Conservation (phyloP, 2,888 invertebrate genomes). For the Drosophila mettleri region DNA sequence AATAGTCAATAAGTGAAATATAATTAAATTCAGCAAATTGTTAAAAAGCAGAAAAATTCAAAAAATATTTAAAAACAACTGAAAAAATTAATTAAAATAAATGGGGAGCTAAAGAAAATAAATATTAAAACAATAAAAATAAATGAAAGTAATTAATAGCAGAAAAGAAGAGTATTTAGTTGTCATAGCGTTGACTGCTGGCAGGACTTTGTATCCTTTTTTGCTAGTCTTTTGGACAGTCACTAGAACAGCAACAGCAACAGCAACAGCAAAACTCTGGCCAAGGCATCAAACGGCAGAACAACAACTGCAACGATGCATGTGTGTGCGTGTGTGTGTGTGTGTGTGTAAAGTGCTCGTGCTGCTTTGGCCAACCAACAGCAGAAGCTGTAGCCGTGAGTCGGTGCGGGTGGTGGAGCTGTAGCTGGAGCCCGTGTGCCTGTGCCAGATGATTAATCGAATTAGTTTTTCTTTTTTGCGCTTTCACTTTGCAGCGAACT, state of each 20-base stretch:
- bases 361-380: constrained; percentile 56
- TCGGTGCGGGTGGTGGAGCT: constrained; percentile 5
- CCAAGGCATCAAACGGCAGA: constrained; percentile 45
- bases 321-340: constrained; percentile 32
- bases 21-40: too few species aligned
- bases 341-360: constrained; percentile 31
- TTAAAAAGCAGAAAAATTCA: too few species aligned
- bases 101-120: too few species aligned
- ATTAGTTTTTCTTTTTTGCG: constrained; percentile 71
- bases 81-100: too few species aligned
- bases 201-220: not conserved
- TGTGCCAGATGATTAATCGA: constrained; percentile 75
- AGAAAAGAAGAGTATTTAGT: constrained; percentile 22
- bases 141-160: not conserved
- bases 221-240: constrained; percentile 39
- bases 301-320: constrained; percentile 52
- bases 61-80: too few species aligned
- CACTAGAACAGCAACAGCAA: constrained; percentile 39
- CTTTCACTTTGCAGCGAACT: constrained; percentile 60
- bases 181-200: not conserved
- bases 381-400: constrained; percentile 22
- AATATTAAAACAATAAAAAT: too few species aligned
- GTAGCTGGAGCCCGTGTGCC: constrained; percentile 21
- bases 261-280: constrained; percentile 9
- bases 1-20: too few species aligned